These are phyloP conservation scores for Drosophila leonis DNA, from an alignment of 2,888 invertebrate species.

Conservation along the genomic window DNA sequence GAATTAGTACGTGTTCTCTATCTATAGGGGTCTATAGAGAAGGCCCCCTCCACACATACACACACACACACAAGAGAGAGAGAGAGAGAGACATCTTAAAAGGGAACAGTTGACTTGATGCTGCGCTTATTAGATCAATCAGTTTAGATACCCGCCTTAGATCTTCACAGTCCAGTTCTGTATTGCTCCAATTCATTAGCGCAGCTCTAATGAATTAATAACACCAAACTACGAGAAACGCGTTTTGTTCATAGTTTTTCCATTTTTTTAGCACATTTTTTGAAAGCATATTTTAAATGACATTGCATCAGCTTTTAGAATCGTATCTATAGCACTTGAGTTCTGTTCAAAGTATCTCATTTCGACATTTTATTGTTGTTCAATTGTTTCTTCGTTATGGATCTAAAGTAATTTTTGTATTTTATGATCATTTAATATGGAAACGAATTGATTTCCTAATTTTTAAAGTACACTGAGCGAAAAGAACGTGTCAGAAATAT, in stretches of 20 bases:
- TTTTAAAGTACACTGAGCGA: conserved; percentile 7
- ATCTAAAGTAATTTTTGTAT: conserved; percentile 19
- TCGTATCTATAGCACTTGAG: not conserved
- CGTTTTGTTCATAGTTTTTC: conserved; percentile 38
- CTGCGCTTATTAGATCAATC: conserved; percentile 38
- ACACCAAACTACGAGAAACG: conserved; percentile 73
- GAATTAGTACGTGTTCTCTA: conserved; percentile 68
- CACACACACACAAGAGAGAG: not conserved
- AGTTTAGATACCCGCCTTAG: conserved; percentile 7
- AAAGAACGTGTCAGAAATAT: too few relatives aligned
- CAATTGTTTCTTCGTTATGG: conserved; percentile 35
- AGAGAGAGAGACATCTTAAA: too few relatives aligned
- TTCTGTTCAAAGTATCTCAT: not conserved
- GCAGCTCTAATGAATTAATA: conserved; percentile 70
- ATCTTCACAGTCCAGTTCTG: conserved; percentile 19
- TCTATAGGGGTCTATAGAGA: conserved; percentile 25
- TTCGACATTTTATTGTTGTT: conserved; percentile 24
- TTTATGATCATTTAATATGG: conserved; percentile 29
- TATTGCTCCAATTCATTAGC: conserved; percentile 67
- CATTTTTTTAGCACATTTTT: conserved; percentile 28
- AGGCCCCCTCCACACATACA: conserved; percentile 1
- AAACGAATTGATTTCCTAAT: conserved; percentile 3
- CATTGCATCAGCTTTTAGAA: conserved; percentile 28
- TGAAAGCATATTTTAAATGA: conserved; percentile 8
- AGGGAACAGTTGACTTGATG: conserved; percentile 17